phyloP scores from a whole-genome alignment of 2,113 vertebrate genomes.

The Alces alces region DNA sequence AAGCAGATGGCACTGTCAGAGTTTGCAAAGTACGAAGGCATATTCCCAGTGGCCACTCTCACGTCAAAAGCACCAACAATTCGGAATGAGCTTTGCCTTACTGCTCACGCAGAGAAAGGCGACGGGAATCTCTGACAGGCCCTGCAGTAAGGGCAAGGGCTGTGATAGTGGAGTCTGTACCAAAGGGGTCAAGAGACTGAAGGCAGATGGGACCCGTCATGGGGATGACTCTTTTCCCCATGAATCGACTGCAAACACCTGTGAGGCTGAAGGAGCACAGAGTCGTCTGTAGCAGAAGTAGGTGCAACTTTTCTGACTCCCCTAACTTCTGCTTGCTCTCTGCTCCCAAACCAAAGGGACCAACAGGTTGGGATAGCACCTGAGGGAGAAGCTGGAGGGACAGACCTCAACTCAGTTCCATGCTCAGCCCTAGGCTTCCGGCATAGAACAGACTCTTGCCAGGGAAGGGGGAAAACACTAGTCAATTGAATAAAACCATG shows the following conservation, averaged over 20 bases:
- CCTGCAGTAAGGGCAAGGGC: neutral
- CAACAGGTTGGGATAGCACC: neutral
- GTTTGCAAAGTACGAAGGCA: neutral
- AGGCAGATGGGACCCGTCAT: neutral
- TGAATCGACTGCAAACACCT: neutral
- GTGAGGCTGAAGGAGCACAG: accelerated
- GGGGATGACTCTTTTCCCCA: accelerated
- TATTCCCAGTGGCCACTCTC: neutral
- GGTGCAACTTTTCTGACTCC: neutral
- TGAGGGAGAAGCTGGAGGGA: neutral
- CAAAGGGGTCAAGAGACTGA: neutral
- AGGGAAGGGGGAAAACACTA: neutral
- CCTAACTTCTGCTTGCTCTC: neutral
- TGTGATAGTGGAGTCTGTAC: neutral
- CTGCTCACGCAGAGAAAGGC: neutral
- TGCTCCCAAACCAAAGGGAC: neutral
- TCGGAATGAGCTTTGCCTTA: neutral
- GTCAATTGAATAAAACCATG: neutral
- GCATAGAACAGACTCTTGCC: neutral
- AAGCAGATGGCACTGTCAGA: neutral
- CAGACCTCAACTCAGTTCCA: neutral
- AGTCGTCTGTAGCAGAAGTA: neutral
- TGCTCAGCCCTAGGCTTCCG: neutral
- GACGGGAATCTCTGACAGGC: neutral
- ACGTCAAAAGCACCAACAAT: neutral